Percentiles rank a stretch among this genome's conserved stretches.
These are phyloP conservation scores for Chorisops tibialis DNA, from an alignment of 2,888 invertebrate genomes.

Conservation along the genomic window DNA sequence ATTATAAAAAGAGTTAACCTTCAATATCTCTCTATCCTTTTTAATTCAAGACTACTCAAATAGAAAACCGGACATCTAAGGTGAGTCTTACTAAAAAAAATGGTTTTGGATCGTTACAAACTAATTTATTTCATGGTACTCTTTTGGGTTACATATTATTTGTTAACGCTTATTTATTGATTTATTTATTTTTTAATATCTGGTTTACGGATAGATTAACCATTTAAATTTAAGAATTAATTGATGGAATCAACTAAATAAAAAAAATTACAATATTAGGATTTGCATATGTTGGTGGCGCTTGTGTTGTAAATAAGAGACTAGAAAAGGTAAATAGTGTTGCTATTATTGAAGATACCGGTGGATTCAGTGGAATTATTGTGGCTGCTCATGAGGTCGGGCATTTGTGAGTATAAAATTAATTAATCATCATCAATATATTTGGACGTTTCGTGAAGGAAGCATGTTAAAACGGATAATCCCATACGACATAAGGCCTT, in stretches of 20 bases:
- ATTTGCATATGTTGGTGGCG: conserved; percentile 94
- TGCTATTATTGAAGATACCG: conserved; percentile 94
- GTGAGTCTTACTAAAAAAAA: conserved; percentile 18
- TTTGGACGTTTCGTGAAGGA: not conserved
- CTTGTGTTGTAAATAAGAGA: conserved; percentile 92
- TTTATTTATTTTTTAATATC: no score
- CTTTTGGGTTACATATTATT: no score
- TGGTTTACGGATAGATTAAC: no score
- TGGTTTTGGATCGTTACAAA: not conserved
- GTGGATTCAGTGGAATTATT: conserved; percentile 93
- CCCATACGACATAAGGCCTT: not conserved
- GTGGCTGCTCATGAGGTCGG: conserved; percentile 96
- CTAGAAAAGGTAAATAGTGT: conserved; percentile 95
- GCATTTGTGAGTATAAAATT: conserved; percentile 80
- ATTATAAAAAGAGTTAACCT: no score
- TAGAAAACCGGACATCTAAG: not conserved
- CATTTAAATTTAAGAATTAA: conserved; percentile 2
- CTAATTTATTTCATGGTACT: not conserved
- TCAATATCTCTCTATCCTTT: no score
- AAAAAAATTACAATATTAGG: conserved; percentile 55
- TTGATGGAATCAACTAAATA: not conserved
- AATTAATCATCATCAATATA: not conserved
- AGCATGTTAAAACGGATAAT: not conserved
- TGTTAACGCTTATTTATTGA: no score
- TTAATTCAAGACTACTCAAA: not conserved